Base-by-base conservation (phyloP, 1,140 invertebrate species). In the Mya arenaria region DNA sequence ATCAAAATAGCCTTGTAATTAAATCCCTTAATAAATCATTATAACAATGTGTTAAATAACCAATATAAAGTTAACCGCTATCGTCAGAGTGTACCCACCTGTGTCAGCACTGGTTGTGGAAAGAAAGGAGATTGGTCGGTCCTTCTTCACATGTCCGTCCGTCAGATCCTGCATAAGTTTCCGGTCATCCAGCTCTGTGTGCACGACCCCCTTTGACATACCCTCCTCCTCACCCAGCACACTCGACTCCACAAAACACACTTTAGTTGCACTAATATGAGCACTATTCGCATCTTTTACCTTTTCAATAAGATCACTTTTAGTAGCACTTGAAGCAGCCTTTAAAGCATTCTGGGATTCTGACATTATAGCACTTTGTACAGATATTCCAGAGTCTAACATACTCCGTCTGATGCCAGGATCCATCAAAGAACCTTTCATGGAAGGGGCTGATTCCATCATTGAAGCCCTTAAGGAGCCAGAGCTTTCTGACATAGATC, bases 91-190 rank as follows among this genome's bases (percentile, higher is more conserved):
- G 2, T 60, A 34, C 85, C 69, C 60, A 90, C 89, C 89, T 83
- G 89, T 90, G 56, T 90, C 89, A 37, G 86, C 89, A 83, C 89
- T 90, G 19, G 88, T 87, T 10, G 86, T 87, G 28, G 89, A 90
- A 28, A 90, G 78, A 4, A 89, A 73, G 0, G 89, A 90, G 6
- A 89, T 56, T 23, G 89, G 89, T 34, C 89, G 72, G 25, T 88
- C 87, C 71, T 84, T 84, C 56, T 79, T 84, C 17, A 65, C 48
- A 52, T 86, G 85, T 36, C 86, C 85, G 28, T 78, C 71, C n/a
- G 17, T 62, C 44, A 88, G 66, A 63, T 87, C 86, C 52, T 56
- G 56, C 39, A 71, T 77, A n/a, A 87, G 62, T 39, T 79, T 78
- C 2, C 44, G 25, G 63, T 83, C 82, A 34, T 75, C 78, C 66